phyloP scores from a whole-genome alignment of 2,797 vertebrate species.

The Pyrrhura leucotis region DNA sequence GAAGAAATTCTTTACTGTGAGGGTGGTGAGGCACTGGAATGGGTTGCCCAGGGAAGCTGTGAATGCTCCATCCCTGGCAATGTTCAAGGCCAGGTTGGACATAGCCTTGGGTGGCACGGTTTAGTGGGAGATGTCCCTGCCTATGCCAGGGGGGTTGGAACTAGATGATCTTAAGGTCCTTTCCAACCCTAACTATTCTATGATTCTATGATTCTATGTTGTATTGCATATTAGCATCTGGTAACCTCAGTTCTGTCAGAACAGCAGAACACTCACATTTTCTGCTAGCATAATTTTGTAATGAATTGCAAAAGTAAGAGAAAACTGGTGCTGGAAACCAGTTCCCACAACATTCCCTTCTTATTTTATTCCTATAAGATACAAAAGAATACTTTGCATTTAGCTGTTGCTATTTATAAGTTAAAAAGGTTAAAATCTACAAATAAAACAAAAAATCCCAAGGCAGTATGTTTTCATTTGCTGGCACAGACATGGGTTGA shows the following conservation, averaged over 20 bases:
- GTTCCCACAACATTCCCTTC: not conserved
- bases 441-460: not conserved
- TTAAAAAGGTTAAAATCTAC: not conserved
- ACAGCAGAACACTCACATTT: not conserved
- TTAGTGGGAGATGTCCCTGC: no score
- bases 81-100: no score
- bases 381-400: not conserved
- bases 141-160: no score
- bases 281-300: not conserved
- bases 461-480: not conserved
- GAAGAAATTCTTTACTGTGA: no score
- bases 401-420: not conserved
- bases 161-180: no score
- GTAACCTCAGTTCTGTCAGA: not conserved
- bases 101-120: no score
- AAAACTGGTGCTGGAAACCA: not conserved
- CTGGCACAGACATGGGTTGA: not conserved
- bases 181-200: no score
- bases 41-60: no score
- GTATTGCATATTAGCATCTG: not conserved
- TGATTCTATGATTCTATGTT: not conserved
- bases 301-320: not conserved
- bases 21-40: no score
- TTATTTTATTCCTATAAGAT: not conserved
- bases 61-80: no score